These are phyloP conservation scores for Ctena decussata DNA, from an alignment of 2,888 invertebrate species.

Conservation along the genomic window DNA sequence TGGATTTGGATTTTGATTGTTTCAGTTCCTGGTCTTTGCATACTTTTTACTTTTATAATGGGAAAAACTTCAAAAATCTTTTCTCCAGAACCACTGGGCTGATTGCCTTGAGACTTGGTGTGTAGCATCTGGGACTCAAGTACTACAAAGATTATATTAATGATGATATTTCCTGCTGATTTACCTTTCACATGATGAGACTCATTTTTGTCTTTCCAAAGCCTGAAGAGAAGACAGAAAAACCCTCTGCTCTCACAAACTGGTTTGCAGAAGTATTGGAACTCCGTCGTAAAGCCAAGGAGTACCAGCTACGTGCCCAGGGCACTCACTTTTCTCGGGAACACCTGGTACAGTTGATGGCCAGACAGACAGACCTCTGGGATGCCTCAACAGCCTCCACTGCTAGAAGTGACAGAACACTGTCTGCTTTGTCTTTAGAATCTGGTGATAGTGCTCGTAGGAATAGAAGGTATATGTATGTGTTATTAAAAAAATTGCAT, in stretches of 20 bases:
- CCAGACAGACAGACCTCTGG: constrained; percentile 97
- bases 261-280: constrained; percentile 95
- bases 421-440: constrained; percentile 81
- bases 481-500: no score
- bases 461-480: constrained; percentile 10
- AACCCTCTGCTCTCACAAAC: constrained; percentile 61
- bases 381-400: constrained; percentile 88
- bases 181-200: no score
- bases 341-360: constrained; percentile 93
- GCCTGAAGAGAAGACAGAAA: constrained; percentile 26
- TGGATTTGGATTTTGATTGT: no score
- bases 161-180: no score
- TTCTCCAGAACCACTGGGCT: no score
- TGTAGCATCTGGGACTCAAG: no score
- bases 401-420: constrained; percentile 61
- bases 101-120: no score
- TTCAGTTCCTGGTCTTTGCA: no score
- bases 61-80: no score
- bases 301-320: constrained; percentile 93
- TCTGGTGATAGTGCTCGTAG: constrained; percentile 53
- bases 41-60: no score
- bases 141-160: no score
- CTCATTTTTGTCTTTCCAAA: background rate
- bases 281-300: constrained; percentile 97
- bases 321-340: constrained; percentile 94